Percentiles rank a stretch among this genome's conserved stretches.
Evolutionary conservation across 2,113 vertebrate genomes (phyloP).

Genomic region (Tiliqua scincoides): DNA sequence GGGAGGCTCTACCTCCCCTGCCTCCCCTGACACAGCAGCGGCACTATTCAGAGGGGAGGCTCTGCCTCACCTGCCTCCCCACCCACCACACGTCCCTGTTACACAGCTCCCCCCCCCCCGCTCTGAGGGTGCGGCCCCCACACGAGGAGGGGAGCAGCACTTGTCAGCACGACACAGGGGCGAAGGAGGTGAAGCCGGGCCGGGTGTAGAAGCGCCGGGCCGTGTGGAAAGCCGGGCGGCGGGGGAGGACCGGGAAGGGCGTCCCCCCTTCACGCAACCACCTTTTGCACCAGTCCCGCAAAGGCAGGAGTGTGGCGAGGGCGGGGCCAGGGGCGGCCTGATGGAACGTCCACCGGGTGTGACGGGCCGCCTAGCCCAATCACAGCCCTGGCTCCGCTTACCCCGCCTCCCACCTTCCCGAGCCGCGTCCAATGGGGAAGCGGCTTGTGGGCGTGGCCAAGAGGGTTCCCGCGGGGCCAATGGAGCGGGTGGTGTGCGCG

Average conservation of each 20-base stretch:
- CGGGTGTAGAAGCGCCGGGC: no score
- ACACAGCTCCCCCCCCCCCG: not conserved
- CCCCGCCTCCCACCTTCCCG: not conserved
- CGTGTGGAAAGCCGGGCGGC: slow-evolving; percentile 24
- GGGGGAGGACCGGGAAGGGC: not conserved
- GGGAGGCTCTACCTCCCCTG: no score
- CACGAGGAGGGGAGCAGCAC: not conserved
- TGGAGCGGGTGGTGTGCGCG: slow-evolving; percentile 27
- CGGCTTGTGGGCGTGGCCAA: slow-evolving; percentile 38
- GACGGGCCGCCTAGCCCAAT: slow-evolving; percentile 10
- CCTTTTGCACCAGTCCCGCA: slow-evolving; percentile 34
- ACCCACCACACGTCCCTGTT: not conserved
- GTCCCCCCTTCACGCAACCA: slow-evolving; percentile 32
- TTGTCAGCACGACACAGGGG: not conserved
- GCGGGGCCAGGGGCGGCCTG: not conserved
- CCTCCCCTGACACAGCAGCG: no score
- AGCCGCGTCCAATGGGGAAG: slow-evolving; percentile 46
- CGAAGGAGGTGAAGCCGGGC: not conserved
- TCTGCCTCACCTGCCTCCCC: not conserved
- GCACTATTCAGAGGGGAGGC: not conserved
- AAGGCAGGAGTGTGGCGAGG: not conserved
- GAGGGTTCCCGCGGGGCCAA: slow-evolving; percentile 32
- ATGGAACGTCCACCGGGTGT: not conserved
- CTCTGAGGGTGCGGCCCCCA: not conserved
- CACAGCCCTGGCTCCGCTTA: slow-evolving; percentile 9